Evolutionary conservation across 2,888 invertebrate species (phyloP).

Genomic region (Argyresthia albistria): DNA sequence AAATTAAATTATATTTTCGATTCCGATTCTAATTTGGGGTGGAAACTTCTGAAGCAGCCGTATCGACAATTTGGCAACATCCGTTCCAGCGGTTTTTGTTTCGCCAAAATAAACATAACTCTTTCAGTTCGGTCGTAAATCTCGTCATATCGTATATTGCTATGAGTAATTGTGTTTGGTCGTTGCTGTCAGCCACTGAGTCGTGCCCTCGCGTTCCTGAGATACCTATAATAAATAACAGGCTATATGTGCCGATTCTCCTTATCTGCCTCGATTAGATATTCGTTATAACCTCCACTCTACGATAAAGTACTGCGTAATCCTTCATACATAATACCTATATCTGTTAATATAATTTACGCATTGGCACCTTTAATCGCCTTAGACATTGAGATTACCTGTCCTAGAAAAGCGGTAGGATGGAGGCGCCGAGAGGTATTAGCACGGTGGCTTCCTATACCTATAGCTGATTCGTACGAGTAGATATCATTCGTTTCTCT

Average conservation of each 20-base stretch:
- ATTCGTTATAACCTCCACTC: constrained; percentile 7
- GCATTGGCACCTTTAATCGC: constrained; percentile 13
- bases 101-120: too few relatives aligned
- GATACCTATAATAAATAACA: not conserved
- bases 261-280: constrained; percentile 1
- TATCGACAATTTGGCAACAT: too few relatives aligned
- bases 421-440: not conserved
- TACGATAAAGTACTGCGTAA: constrained; percentile 14
- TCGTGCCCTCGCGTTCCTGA: not conserved
- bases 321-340: constrained; percentile 15
- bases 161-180: too few relatives aligned
- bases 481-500: too few relatives aligned
- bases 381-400: constrained; percentile 1
- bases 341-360: constrained; percentile 17
- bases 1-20: too few relatives aligned
- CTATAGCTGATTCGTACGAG: too few relatives aligned
- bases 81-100: too few relatives aligned
- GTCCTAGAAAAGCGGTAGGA: constrained; percentile 9
- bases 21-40: too few relatives aligned
- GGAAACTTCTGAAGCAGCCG: too few relatives aligned
- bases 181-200: not conserved
- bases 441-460: too few relatives aligned
- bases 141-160: too few relatives aligned
- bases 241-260: not conserved
- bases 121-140: too few relatives aligned